Percentiles rank a stretch among this genome's conserved stretches.
Evolutionary conservation across 1,140 invertebrate species (phyloP).

Genomic region (Halyomorpha halys): DNA sequence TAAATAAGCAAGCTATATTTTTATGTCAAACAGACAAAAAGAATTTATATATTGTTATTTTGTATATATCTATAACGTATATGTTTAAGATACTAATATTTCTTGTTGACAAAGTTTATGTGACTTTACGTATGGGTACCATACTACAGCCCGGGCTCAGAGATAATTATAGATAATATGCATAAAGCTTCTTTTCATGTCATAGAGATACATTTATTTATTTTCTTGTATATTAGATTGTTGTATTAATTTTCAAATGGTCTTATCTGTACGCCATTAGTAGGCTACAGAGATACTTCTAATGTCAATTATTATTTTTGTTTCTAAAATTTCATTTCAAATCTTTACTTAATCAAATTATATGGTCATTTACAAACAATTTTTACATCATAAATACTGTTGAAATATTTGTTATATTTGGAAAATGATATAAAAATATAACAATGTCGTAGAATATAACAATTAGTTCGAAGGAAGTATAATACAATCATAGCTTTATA

Average conservation of each 20-base stretch:
- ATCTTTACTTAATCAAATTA: background rate
- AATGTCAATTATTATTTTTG: conserved; percentile 3
- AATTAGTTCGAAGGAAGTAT: background rate
- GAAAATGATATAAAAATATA: no score
- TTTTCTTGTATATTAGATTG: background rate
- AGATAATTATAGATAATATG: conserved; percentile 15
- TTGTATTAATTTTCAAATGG: background rate
- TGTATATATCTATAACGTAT: background rate
- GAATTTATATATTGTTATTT: conserved; percentile 1
- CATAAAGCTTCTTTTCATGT: background rate
- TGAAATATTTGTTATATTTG: no score
- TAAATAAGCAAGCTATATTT: conserved; percentile 1
- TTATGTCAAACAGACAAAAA: background rate
- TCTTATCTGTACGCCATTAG: background rate
- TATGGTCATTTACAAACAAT: no score
- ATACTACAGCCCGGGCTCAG: conserved; percentile 22
- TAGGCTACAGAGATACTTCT: background rate
- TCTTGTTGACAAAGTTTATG: background rate
- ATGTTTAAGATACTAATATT: background rate
- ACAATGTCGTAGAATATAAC: no score
- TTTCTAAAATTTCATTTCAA: background rate
- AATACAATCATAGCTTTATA: conserved; percentile 4
- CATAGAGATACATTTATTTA: background rate
- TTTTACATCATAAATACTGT: no score
- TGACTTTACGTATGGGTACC: conserved; percentile 12